Base-by-base conservation (phyloP, 1,140 invertebrate species). In the Bombus huntii region DNA sequence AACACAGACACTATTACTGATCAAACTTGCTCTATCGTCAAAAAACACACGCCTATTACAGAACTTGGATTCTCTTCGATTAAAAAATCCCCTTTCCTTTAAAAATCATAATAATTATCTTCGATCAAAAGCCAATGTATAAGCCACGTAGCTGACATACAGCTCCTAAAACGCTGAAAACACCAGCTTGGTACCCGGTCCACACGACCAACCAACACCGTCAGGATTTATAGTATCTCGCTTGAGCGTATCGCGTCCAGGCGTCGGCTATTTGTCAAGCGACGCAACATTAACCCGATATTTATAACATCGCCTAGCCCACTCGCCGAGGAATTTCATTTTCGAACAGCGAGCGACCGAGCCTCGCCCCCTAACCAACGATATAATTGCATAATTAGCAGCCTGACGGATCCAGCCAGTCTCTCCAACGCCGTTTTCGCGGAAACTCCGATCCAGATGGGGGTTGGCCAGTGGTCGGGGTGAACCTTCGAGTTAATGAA, bases 301-400 rank as follows among this genome's bases (percentile, higher is more conserved):
- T 81, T 81, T 73, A 65, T 62, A 81, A 28, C 70, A 37, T 39
- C n/a, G 47, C 22, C 53, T 15, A 22, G 28, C 12, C 47, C 34
- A 10, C 78, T 37, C 37, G 28, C 8, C 44, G 66, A 42, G 68
- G 70, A 79, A 74, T 87, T 87, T 88, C 74, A 87, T 65, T 84
- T 87, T 65, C 71, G 39, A 74, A 42, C 47, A 28, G 18, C n/a
- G 12, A 62, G 59, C 31, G 18, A 10, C 15, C n/a, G 0, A 6
- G 15, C 37, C 66, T 81, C 34, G 25, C 9, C 68, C 37, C 37
- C 10, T 34, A n/a, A 34, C 66, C 66, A 31, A 57, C 80, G 80
- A 59, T 62, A 78, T 89, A 89, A 90, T 89, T 87, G 81, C 77
- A 87, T 90, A 90, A 90, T 90, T 89, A 90, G 72, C 59, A 9